A percentile compares a stretch with the other conserved stretches of the same genome.
Evolutionary conservation across 2,113 vertebrate genomes (phyloP).

Genomic region (Tragelaphus scriptus): DNA sequence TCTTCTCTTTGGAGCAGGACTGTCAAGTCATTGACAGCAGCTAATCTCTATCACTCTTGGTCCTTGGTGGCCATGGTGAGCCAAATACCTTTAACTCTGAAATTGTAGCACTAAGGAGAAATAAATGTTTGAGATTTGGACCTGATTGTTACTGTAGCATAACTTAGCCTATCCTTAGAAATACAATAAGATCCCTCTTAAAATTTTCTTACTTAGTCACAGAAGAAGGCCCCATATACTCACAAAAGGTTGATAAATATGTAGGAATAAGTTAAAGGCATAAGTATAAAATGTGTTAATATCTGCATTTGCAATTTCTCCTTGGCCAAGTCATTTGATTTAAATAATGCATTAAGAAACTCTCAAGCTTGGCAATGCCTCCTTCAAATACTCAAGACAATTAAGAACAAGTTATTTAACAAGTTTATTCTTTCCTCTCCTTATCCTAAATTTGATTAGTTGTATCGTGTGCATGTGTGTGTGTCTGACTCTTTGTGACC

Average conservation of each 20-base stretch:
- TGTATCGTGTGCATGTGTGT: background rate
- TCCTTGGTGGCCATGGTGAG: background rate
- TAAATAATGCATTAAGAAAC: background rate
- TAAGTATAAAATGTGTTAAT: background rate
- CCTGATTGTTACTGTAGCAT: background rate
- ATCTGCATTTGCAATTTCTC: background rate
- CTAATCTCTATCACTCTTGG: background rate
- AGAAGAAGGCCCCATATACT: background rate
- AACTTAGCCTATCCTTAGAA: background rate
- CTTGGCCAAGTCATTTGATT: background rate
- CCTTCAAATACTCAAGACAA: background rate
- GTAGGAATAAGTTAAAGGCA: background rate
- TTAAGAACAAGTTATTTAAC: background rate
- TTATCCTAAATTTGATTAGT: background rate
- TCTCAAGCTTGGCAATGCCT: background rate
- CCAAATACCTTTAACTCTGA: background rate
- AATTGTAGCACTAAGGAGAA: background rate
- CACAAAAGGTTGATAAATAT: background rate
- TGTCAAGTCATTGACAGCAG: background rate
- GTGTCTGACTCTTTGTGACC: background rate
- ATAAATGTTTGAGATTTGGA: background rate
- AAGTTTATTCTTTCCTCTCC: background rate
- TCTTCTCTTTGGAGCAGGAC: background rate
- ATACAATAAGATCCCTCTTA: background rate
- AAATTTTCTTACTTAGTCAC: background rate